Conservation (phyloP, 2,888 invertebrate species). For the Anoplius nigerrimus region DNA sequence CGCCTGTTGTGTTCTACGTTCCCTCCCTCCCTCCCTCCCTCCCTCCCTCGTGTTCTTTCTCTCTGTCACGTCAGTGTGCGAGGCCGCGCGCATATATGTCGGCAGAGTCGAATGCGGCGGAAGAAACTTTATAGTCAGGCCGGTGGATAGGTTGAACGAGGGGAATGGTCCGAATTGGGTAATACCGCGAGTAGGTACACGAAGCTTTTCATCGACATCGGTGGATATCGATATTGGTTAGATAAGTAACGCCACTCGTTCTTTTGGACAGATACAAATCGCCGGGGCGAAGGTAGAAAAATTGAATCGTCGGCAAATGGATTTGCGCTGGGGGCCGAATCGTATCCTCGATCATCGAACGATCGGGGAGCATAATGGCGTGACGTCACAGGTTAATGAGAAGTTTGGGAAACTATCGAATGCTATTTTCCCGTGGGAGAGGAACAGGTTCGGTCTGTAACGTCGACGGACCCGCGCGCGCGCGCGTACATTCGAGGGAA, state of each 20-base stretch:
- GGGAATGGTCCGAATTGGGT: slow-evolving; percentile 30
- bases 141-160: slow-evolving; percentile 7
- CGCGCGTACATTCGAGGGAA: too few relatives aligned
- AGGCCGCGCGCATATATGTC: background rate
- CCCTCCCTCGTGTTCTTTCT: too few relatives aligned
- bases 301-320: slow-evolving; percentile 10
- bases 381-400: background rate
- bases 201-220: slow-evolving; percentile 30
- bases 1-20: background rate
- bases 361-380: too few relatives aligned
- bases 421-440: too few relatives aligned
- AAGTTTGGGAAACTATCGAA: background rate
- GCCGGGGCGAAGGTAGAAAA: slow-evolving; percentile 13
- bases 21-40: too few relatives aligned
- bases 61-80: background rate
- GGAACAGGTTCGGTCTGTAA: too few relatives aligned
- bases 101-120: background rate
- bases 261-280: slow-evolving; percentile 22
- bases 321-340: background rate
- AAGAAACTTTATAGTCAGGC: slow-evolving; percentile 11
- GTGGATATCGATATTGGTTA: slow-evolving; percentile 36
- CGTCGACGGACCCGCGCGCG: too few relatives aligned
- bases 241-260: slow-evolving; percentile 28
- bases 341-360: background rate
- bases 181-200: slow-evolving; percentile 28